These are phyloP conservation scores for Geotria australis DNA, from an alignment of 2,797 vertebrate species.

Conservation along the genomic window DNA sequence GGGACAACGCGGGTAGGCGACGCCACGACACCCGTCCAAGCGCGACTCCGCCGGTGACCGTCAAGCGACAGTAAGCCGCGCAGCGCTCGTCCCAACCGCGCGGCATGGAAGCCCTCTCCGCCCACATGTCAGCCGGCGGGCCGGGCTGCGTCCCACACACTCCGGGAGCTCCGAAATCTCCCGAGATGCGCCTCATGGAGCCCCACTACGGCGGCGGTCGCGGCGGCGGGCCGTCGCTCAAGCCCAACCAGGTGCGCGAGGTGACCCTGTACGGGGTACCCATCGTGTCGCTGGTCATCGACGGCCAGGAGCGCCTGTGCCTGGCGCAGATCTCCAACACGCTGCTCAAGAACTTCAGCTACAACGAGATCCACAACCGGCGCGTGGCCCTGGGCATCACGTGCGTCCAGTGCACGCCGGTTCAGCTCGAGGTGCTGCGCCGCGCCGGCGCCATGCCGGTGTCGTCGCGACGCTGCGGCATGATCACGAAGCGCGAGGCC, in stretches of 20 bases:
- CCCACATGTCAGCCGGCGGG: conserved; percentile 46
- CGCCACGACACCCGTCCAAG: too few relatives aligned
- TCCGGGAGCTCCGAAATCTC: conserved; percentile 23
- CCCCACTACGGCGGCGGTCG: conserved; percentile 10
- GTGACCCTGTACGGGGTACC: conserved; percentile 68
- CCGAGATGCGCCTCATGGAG: conserved; percentile 2
- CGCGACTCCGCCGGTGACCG: too few relatives aligned
- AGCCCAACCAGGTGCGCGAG: conserved; percentile 83
- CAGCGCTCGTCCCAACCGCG: too few relatives aligned
- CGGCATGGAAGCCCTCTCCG: conserved; percentile 65
- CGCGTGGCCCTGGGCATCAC: conserved; percentile 55
- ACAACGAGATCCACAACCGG: conserved; percentile 68
- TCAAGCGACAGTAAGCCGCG: too few relatives aligned
- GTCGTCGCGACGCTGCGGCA: conserved; percentile 49
- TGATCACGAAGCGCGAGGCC: conserved; percentile 65
- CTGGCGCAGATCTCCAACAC: conserved; percentile 66
- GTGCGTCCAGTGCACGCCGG: conserved; percentile 58
- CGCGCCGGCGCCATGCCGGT: conserved; percentile 61
- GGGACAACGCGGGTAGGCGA: too few relatives aligned
- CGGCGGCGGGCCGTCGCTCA: conserved; percentile 15
- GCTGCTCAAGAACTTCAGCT: conserved; percentile 54
- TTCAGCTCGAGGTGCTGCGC: conserved; percentile 54
- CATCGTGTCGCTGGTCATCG: conserved; percentile 75
- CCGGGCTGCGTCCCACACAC: conserved; percentile 37
- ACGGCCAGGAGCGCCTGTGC: conserved; percentile 64